Base-by-base conservation (phyloP, 2,797 vertebrate genomes). In the Sebastolobus alascanus region DNA sequence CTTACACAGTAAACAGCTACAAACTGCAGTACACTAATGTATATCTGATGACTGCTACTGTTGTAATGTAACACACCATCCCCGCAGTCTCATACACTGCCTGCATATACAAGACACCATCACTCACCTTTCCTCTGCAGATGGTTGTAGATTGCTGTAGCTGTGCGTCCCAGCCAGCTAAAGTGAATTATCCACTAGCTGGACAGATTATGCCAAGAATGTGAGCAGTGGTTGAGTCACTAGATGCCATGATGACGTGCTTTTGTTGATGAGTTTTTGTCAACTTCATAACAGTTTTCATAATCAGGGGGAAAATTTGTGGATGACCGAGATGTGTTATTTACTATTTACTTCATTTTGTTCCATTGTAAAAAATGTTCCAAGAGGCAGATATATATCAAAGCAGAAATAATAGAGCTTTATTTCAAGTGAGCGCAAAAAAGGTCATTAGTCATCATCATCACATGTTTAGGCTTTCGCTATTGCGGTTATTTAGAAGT, bases 361-460 rank as follows among this genome's bases (percentile, higher is more conserved):
- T 33, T 77, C 3, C 5, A 18, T 0, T 50, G 14, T 16, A 55
- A 59, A 59, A 79, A 10, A 52, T n/a, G 50, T 77, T 72, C 79
- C 37, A 83, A 69, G 79, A 85, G 61, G 68, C 68, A 16, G 63
- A 59, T 63, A 80, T 79, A 66, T 83, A 70, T 82, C 73, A 90
- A 89, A 92, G 90, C 87, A 91, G 88, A 87, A 84, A 91, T 89
- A 92, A 85, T 79, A 85, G 75, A 89, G 89, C 87, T 96, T 96
- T 96, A 96, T 96, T 96, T 94, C 91, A 92, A 87, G 73, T 88
- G 77, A 90, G 85, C 89, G 82, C 80, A 83, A 84, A 83, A 84
- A 87, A 83, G 81, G 76, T 88, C 78, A 90, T 93, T 92, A 92
- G 93, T 94, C 84, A 68, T 86, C 84, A 68, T 52, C 65, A 73